Percentiles rank a stretch among this genome's conserved stretches.
phyloP scores from a whole-genome alignment of 2,113 vertebrate species.

The Leptodactylus fuscus region DNA sequence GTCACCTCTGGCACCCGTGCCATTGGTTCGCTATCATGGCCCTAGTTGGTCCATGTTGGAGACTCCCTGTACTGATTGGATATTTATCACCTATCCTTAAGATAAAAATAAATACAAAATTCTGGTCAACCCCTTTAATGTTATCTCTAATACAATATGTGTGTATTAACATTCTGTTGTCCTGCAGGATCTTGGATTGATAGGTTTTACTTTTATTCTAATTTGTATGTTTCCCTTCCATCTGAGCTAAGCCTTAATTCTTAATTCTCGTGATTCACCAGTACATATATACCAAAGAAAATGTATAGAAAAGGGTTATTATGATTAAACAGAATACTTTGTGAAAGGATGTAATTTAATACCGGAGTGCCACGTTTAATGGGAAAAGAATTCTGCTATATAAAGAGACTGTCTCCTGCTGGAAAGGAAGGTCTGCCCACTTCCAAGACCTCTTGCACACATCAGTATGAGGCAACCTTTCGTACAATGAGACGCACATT shows the following conservation, averaged over 20 bases:
- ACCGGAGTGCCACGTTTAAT: neutral
- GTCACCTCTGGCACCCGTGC: no score
- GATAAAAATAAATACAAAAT: no score
- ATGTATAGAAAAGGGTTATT: neutral
- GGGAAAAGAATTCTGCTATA: neutral
- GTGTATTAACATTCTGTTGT: neutral
- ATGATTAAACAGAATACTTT: constrained; percentile 29
- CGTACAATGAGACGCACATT: constrained; percentile 21
- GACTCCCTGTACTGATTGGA: no score
- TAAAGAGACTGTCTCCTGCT: constrained; percentile 4
- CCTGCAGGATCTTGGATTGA: neutral
- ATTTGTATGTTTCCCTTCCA: neutral
- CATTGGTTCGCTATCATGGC: no score
- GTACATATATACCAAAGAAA: neutral
- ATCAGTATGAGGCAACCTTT: constrained; percentile 19
- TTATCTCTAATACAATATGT: no score
- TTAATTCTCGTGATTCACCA: neutral
- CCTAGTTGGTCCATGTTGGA: no score
- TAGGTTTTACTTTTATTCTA: neutral
- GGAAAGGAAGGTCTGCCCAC: constrained; percentile 18
- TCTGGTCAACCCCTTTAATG: no score
- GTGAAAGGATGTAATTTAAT: constrained; percentile 31
- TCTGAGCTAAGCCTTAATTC: neutral
- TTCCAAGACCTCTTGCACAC: constrained; percentile 18
- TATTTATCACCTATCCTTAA: no score